phyloP scores from a whole-genome alignment of 1,140 invertebrate species.

The Catajapyx aquilonaris region DNA sequence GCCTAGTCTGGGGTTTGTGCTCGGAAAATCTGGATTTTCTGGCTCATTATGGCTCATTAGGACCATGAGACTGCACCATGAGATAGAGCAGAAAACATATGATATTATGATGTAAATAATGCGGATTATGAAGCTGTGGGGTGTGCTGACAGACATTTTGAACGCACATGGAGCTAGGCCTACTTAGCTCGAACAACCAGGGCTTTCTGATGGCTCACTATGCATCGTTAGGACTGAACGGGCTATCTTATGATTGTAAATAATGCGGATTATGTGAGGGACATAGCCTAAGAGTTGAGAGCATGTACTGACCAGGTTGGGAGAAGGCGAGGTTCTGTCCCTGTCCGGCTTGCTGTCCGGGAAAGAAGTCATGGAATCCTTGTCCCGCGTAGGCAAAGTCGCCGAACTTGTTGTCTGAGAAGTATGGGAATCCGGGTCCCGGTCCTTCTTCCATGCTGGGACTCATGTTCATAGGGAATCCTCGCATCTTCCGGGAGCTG shows the following conservation, averaged over 20 bases:
- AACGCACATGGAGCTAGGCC: neutral
- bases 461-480: slow-evolving; percentile 71
- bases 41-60: too few relatives aligned
- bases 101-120: too few relatives aligned
- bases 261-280: slow-evolving; percentile 3
- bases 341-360: slow-evolving; percentile 43
- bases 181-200: slow-evolving; percentile 5
- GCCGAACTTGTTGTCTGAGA: slow-evolving; percentile 58
- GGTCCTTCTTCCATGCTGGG: slow-evolving; percentile 53
- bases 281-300: too few relatives aligned
- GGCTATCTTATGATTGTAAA: neutral
- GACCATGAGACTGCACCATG: too few relatives aligned
- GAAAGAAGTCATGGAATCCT: slow-evolving; percentile 61
- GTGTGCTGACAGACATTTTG: too few relatives aligned
- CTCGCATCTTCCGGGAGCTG: slow-evolving; percentile 69
- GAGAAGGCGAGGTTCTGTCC: slow-evolving; percentile 27
- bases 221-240: too few relatives aligned
- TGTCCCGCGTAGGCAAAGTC: slow-evolving; percentile 71
- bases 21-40: too few relatives aligned
- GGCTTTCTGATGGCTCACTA: neutral
- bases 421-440: slow-evolving; percentile 67
- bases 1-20: too few relatives aligned
- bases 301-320: slow-evolving; percentile 6
- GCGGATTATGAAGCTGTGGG: too few relatives aligned
- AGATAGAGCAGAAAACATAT: too few relatives aligned